Percentiles rank a stretch among this genome's conserved stretches.
These are phyloP conservation scores for Aplysina aerophoba DNA, from an alignment of 37 sponge, comb jelly and placozoan species.

Conservation along the genomic window DNA sequence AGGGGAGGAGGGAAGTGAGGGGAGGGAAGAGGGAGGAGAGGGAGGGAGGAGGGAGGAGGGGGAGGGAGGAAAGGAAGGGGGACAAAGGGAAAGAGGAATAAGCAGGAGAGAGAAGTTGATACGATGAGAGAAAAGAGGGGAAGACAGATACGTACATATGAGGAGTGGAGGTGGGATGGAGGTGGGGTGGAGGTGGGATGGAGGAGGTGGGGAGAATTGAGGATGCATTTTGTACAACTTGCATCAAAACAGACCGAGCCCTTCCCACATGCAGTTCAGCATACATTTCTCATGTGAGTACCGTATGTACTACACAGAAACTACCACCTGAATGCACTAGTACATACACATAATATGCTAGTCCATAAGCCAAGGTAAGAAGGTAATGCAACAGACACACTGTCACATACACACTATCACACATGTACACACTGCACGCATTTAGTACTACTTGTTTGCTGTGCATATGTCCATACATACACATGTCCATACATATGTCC, in stretches of 20 bases:
- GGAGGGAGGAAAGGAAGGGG: background rate
- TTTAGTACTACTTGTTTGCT: too few relatives aligned
- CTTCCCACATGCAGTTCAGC: too few relatives aligned
- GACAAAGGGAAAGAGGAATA: background rate
- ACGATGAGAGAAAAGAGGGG: background rate
- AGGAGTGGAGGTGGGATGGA: background rate
- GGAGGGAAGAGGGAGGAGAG: slow-evolving; percentile 26
- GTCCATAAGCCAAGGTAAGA: too few relatives aligned
- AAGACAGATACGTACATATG: background rate
- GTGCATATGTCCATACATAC: slow-evolving; percentile 19
- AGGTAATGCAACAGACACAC: too few relatives aligned
- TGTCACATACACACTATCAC: slow-evolving; percentile 20
- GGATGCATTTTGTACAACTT: too few relatives aligned
- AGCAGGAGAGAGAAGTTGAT: background rate
- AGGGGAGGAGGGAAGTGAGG: background rate
- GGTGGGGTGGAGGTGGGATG: too few relatives aligned
- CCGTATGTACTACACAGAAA: too few relatives aligned
- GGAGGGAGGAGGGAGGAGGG: background rate
- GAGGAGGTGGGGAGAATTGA: too few relatives aligned
- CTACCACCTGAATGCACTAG: too few relatives aligned
- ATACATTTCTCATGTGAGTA: too few relatives aligned
- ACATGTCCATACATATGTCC: slow-evolving; percentile 43
- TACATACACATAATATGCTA: too few relatives aligned
- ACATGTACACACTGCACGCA: slow-evolving; percentile 20
- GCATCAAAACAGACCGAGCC: too few relatives aligned